Percentiles rank a stretch among this genome's conserved stretches.
Conservation (phyloP, 2,888 invertebrate genomes). For the Adelphocoris suturalis region DNA sequence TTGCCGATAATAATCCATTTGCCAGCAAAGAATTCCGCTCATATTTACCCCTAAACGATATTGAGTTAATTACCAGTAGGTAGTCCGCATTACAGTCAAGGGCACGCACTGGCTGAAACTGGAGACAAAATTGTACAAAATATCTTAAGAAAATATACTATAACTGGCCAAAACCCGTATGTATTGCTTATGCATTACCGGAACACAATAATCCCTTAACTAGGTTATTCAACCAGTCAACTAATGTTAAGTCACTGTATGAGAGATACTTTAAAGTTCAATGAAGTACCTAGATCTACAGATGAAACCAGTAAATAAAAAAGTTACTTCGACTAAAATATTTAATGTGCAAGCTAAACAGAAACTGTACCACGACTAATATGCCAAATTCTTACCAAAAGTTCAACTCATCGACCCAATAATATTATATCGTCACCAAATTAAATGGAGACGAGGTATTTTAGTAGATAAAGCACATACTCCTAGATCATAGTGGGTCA, state of each 20-base stretch:
- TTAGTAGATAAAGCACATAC: too few species aligned
- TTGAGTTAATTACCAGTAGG: neutral
- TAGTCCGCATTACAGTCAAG: neutral
- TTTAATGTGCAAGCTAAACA: too few species aligned
- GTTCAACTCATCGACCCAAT: too few species aligned
- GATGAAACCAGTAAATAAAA: too few species aligned
- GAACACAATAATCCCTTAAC: neutral
- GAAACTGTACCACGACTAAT: too few species aligned
- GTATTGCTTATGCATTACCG: neutral
- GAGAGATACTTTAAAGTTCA: neutral
- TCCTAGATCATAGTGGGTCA: too few species aligned
- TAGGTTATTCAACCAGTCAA: conserved; percentile 15
- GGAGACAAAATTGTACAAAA: conserved; percentile 18
- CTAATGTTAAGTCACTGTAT: neutral
- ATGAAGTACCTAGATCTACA: neutral
- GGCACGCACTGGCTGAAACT: neutral
- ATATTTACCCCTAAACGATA: neutral
- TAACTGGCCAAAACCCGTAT: neutral
- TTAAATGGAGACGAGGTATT: too few species aligned
- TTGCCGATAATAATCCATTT: neutral
- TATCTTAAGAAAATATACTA: neutral
- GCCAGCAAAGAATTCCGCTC: neutral
- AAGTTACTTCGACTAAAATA: too few species aligned
- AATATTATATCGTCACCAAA: too few species aligned
- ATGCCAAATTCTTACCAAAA: too few species aligned